phyloP scores from a whole-genome alignment of 2,113 vertebrate species.

The Anser cygnoides region DNA sequence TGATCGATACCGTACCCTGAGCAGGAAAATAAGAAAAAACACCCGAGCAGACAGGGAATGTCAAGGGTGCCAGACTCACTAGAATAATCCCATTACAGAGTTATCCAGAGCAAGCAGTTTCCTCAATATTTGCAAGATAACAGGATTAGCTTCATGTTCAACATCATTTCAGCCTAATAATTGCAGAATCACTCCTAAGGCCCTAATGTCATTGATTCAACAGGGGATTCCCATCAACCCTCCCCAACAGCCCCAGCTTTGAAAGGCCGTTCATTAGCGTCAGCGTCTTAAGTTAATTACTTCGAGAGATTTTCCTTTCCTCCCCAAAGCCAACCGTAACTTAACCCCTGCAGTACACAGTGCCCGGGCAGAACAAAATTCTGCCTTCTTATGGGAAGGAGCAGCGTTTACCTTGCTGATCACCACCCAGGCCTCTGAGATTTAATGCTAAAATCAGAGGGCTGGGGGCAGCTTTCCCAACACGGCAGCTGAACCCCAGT shows the following conservation, averaged over 20 bases:
- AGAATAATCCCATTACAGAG: slow-evolving; percentile 35
- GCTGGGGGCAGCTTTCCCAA: background rate
- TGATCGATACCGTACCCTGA: background rate
- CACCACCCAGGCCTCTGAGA: background rate
- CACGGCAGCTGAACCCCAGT: too few relatives aligned
- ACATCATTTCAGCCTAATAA: slow-evolving; percentile 45
- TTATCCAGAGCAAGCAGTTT: slow-evolving; percentile 3
- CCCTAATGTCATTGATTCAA: background rate
- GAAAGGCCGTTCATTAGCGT: background rate
- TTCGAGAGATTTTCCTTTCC: slow-evolving; percentile 15
- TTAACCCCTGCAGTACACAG: background rate
- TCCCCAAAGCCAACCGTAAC: slow-evolving; percentile 24
- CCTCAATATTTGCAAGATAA: slow-evolving; percentile 47
- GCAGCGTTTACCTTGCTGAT: background rate
- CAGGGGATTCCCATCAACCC: background rate
- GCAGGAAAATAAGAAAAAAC: background rate
- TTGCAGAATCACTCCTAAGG: background rate
- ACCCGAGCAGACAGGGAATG: background rate
- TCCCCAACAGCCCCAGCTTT: background rate
- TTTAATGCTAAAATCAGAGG: background rate
- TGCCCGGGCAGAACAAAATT: background rate
- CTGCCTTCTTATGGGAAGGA: background rate
- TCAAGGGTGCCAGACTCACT: background rate
- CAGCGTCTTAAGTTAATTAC: slow-evolving; percentile 54
- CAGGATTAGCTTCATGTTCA: slow-evolving; percentile 58